These are phyloP conservation scores for Ophiothrix spiculata DNA, from an alignment of 35 echinoderm and acorn worm genomes.

Conservation along the genomic window DNA sequence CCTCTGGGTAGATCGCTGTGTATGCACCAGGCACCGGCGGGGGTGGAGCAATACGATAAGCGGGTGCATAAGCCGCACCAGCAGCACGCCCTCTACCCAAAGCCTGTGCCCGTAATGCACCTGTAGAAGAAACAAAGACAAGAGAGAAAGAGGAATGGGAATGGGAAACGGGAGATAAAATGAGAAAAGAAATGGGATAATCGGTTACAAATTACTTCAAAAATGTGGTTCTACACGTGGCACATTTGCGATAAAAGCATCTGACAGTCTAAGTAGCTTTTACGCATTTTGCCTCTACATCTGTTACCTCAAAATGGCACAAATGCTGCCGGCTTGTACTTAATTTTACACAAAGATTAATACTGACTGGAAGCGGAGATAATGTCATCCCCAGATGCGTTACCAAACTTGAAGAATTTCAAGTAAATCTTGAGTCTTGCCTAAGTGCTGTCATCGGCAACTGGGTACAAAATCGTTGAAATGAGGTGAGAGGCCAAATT, in stretches of 20 bases:
- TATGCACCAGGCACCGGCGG: slow-evolving; percentile 83
- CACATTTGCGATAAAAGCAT: background rate
- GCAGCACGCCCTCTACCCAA: slow-evolving; percentile 86
- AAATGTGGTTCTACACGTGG: too few relatives aligned
- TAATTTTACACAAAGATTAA: too few relatives aligned
- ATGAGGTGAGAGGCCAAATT: too few relatives aligned
- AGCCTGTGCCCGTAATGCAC: slow-evolving; percentile 70
- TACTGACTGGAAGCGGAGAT: too few relatives aligned
- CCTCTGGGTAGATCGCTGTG: slow-evolving; percentile 87
- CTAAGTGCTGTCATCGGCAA: too few relatives aligned
- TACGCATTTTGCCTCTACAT: too few relatives aligned
- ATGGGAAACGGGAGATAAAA: background rate
- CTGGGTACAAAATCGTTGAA: too few relatives aligned
- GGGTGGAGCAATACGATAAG: slow-evolving; percentile 86
- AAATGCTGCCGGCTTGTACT: too few relatives aligned
- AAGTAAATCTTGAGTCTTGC: too few relatives aligned
- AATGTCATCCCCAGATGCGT: too few relatives aligned
- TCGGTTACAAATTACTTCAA: background rate
- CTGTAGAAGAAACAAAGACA: slow-evolving; percentile 19
- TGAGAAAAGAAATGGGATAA: background rate
- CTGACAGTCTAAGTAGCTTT: background rate
- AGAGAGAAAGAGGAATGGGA: background rate
- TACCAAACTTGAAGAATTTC: too few relatives aligned
- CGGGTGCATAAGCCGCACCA: slow-evolving; percentile 55
- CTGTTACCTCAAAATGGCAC: too few relatives aligned